Percentiles rank a stretch among this genome's conserved stretches.
Conservation (phyloP, 2,888 invertebrate species). For the Onchidella celtica region DNA sequence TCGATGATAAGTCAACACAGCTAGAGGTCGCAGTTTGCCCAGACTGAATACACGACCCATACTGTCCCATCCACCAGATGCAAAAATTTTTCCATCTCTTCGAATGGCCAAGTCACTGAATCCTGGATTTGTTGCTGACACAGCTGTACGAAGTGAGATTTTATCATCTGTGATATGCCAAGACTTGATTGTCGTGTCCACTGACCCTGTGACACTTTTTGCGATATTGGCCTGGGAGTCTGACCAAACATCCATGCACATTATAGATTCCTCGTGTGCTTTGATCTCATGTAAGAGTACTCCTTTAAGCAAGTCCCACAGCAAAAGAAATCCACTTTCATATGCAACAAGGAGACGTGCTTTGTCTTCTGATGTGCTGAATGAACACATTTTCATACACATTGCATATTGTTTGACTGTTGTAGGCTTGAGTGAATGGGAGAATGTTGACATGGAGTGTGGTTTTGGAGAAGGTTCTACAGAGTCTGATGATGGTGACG, state of each 20-base stretch:
- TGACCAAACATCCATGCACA: constrained; percentile 63
- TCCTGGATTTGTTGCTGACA: constrained; percentile 66
- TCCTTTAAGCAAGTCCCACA: constrained; percentile 63
- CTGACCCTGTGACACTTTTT: constrained; percentile 59
- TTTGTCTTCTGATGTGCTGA: not conserved
- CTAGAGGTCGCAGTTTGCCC: constrained; percentile 71
- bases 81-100: constrained; percentile 71
- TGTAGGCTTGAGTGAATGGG: constrained; percentile 31
- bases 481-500: constrained; percentile 19
- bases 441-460: not conserved
- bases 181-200: constrained; percentile 55
- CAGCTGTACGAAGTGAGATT: constrained; percentile 30
- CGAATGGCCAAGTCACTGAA: constrained; percentile 65
- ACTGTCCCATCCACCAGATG: constrained; percentile 75
- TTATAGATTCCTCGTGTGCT: constrained; percentile 64
- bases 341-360: constrained; percentile 64
- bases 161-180: constrained; percentile 58
- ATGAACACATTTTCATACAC: constrained; percentile 64
- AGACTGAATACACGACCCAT: constrained; percentile 67
- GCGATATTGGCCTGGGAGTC: constrained; percentile 58
- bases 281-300: constrained; percentile 54
- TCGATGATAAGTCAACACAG: constrained; percentile 72
- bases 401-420: constrained; percentile 58
- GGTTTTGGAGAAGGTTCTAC: constrained; percentile 30
- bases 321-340: constrained; percentile 69